Conservation (phyloP, 1,140 invertebrate genomes). For the Micrasema longulum region DNA sequence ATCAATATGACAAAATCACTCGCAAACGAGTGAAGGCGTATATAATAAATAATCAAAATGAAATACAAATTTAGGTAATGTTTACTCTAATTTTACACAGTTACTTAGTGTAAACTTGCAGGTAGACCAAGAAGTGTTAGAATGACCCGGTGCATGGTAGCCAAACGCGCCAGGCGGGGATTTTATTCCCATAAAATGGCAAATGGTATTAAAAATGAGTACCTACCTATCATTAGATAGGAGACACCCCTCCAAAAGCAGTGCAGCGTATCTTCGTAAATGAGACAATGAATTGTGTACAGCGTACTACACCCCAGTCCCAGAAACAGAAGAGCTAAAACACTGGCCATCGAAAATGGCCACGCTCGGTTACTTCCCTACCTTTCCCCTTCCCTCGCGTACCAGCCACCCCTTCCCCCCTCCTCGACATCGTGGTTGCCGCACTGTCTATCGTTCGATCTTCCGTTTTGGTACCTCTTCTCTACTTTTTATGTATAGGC, state of each 20-base stretch:
- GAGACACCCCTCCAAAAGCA: slow-evolving; percentile 24
- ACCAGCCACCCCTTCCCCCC: slow-evolving; percentile 15
- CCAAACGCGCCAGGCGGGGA: too few species aligned
- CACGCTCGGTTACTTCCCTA: slow-evolving; percentile 16
- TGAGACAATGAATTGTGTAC: slow-evolving; percentile 29
- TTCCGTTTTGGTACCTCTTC: slow-evolving; percentile 44
- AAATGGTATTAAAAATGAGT: background rate
- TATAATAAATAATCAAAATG: too few species aligned
- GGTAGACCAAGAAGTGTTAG: too few species aligned
- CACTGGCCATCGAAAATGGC: slow-evolving; percentile 28
- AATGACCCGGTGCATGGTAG: too few species aligned
- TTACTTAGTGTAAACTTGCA: too few species aligned
- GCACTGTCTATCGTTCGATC: slow-evolving; percentile 44
- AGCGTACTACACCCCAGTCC: slow-evolving; percentile 28
- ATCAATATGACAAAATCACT: too few species aligned
- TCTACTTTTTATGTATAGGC: slow-evolving; percentile 30
- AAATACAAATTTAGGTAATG: too few species aligned
- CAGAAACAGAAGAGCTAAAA: slow-evolving; percentile 7
- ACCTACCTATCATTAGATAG: background rate
- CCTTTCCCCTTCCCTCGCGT: background rate
- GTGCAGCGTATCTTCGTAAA: slow-evolving; percentile 27
- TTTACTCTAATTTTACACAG: too few species aligned
- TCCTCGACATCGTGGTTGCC: slow-evolving; percentile 44
- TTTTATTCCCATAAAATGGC: background rate
- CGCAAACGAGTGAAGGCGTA: too few species aligned